These are phyloP conservation scores for Cyrtodaria siliqua DNA, from an alignment of 2,888 invertebrate species.

Conservation along the genomic window DNA sequence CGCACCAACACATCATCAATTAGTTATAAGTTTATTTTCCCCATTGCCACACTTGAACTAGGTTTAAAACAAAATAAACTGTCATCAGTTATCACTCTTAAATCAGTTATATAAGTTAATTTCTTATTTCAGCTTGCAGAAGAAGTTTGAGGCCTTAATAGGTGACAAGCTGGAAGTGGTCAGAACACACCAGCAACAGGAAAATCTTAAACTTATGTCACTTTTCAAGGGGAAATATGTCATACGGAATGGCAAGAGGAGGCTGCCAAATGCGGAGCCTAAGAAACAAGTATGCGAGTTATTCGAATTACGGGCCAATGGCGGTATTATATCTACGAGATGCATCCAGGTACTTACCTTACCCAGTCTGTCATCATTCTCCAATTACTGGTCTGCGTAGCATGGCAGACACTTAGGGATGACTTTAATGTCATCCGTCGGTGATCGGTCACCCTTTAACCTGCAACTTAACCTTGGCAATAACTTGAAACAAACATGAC, in stretches of 20 bases:
- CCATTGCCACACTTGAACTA: too few species aligned
- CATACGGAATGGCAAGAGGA: slow-evolving; percentile 89
- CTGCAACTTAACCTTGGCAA: too few species aligned
- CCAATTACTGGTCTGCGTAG: too few species aligned
- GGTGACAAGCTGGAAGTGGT: slow-evolving; percentile 97
- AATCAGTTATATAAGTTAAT: not conserved
- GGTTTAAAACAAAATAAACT: too few species aligned
- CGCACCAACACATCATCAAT: too few species aligned
- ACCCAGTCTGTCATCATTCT: too few species aligned
- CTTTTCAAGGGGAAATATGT: slow-evolving; percentile 98
- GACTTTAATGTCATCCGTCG: too few species aligned
- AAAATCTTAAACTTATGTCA: slow-evolving; percentile 98
- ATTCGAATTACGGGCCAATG: slow-evolving; percentile 98
- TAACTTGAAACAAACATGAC: too few species aligned
- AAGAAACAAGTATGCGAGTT: slow-evolving; percentile 89
- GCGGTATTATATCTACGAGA: slow-evolving; percentile 96
- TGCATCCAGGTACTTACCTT: slow-evolving; percentile 90
- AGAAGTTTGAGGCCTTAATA: slow-evolving; percentile 95
- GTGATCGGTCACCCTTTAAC: too few species aligned
- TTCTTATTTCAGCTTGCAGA: slow-evolving; percentile 89
- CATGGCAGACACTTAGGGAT: too few species aligned
- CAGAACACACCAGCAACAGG: slow-evolving; percentile 98
- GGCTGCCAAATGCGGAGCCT: slow-evolving; percentile 59
- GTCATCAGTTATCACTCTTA: too few species aligned
- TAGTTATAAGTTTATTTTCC: too few species aligned